phyloP scores from a whole-genome alignment of 2,797 vertebrate species.

The Enteromius afrohamiltoni region DNA sequence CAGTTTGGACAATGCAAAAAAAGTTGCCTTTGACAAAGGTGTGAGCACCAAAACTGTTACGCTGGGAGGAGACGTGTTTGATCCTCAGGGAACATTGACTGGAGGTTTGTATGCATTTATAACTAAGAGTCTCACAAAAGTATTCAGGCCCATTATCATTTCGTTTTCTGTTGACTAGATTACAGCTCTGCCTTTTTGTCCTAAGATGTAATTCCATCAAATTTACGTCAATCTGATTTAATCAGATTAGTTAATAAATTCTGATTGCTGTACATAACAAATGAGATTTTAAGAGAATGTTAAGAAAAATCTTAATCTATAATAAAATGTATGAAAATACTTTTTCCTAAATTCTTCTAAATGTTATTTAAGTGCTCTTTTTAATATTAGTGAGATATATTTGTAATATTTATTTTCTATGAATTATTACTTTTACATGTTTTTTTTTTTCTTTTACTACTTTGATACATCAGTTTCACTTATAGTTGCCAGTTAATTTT shows the following conservation, averaged over 20 bases:
- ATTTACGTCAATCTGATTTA: not conserved
- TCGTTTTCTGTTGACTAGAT: not conserved
- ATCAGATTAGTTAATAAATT: not conserved
- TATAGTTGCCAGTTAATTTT: too few relatives aligned
- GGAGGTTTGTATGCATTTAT: constrained; percentile 81
- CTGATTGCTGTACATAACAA: not conserved
- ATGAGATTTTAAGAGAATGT: not conserved
- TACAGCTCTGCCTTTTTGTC: not conserved
- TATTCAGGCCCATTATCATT: not conserved
- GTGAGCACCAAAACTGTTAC: constrained; percentile 92
- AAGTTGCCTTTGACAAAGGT: constrained; percentile 90
- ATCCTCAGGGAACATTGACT: constrained; percentile 94
- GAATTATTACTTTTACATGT: too few relatives aligned
- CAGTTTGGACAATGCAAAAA: constrained; percentile 90
- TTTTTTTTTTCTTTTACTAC: too few relatives aligned
- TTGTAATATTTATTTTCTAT: too few relatives aligned
- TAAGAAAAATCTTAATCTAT: not conserved
- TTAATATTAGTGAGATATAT: too few relatives aligned
- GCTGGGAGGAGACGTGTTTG: constrained; percentile 90
- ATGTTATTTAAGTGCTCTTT: too few relatives aligned
- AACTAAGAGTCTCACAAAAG: not conserved
- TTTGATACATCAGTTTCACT: too few relatives aligned
- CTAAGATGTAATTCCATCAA: not conserved
- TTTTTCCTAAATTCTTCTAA: not conserved
- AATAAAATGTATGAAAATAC: not conserved